phyloP scores from a whole-genome alignment of 2,797 vertebrate genomes.

The Coregonus ussuriensis region DNA sequence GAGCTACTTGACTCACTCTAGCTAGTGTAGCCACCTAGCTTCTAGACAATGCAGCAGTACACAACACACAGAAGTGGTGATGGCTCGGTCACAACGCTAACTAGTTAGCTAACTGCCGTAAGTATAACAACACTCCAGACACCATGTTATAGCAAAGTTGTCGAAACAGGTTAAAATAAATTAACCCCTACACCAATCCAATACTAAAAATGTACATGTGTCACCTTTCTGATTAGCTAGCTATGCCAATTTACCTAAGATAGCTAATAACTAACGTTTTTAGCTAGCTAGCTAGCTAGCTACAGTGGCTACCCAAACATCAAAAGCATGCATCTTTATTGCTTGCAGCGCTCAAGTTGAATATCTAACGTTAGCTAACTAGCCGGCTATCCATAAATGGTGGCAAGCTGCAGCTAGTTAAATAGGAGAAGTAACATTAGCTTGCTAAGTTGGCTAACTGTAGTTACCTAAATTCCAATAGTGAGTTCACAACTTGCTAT shows the following conservation, averaged over 20 bases:
- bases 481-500: background rate
- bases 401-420: background rate
- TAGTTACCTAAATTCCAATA: background rate
- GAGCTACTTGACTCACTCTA: background rate
- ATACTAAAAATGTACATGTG: background rate
- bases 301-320: background rate
- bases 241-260: too few species aligned
- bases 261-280: background rate
- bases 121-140: slow-evolving; percentile 4
- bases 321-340: background rate
- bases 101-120: slow-evolving; percentile 32
- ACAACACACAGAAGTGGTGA: slow-evolving; percentile 48
- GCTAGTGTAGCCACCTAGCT: background rate
- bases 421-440: background rate
- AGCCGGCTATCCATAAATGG: background rate
- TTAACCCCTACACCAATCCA: background rate
- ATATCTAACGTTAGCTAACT: background rate
- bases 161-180: background rate
- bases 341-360: background rate
- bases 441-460: background rate
- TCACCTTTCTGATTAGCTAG: too few species aligned
- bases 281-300: background rate
- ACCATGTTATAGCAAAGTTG: background rate
- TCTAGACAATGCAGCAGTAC: slow-evolving; percentile 25
- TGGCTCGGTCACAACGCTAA: slow-evolving; percentile 60